Percentiles rank a stretch among this genome's conserved stretches.
phyloP scores from a whole-genome alignment of 2,797 vertebrate genomes.

The Crenuchus spilurus region DNA sequence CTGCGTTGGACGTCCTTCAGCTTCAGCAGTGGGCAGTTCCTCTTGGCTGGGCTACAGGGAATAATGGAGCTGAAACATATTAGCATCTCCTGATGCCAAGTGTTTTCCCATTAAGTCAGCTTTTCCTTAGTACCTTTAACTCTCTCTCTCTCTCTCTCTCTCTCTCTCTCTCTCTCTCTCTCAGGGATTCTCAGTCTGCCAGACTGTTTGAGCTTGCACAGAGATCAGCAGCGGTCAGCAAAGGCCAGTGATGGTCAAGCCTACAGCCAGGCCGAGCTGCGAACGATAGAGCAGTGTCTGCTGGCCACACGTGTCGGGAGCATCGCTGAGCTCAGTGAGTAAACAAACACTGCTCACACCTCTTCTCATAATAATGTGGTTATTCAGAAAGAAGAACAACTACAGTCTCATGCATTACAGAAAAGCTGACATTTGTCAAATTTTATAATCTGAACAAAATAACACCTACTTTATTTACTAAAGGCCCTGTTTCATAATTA shows the following conservation, averaged over 20 bases:
- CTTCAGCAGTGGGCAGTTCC: constrained; percentile 17
- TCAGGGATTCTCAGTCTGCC: constrained; percentile 94
- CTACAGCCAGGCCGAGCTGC: constrained; percentile 92
- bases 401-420: not conserved
- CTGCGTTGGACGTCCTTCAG: constrained; percentile 9
- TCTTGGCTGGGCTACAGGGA: constrained; percentile 6
- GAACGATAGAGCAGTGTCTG: constrained; percentile 92
- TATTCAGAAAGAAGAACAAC: not conserved
- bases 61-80: constrained; percentile 12
- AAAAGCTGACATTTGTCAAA: no score
- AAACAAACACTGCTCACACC: constrained; percentile 14
- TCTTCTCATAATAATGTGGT: not conserved
- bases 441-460: no score
- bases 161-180: constrained; percentile 39
- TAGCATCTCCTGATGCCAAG: constrained; percentile 1
- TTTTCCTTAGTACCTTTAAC: constrained; percentile 18
- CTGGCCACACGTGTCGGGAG: constrained; percentile 94
- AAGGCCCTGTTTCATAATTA: no score
- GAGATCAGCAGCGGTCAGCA: constrained; percentile 86
- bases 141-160: constrained; percentile 14
- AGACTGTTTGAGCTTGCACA: constrained; percentile 89
- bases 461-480: no score
- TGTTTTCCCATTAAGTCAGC: not conserved
- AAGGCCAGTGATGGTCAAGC: constrained; percentile 86
- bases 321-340: constrained; percentile 97